These are phyloP conservation scores for Acromyrmex echinatior DNA, from an alignment of 1,140 invertebrate genomes.

Conservation along the genomic window DNA sequence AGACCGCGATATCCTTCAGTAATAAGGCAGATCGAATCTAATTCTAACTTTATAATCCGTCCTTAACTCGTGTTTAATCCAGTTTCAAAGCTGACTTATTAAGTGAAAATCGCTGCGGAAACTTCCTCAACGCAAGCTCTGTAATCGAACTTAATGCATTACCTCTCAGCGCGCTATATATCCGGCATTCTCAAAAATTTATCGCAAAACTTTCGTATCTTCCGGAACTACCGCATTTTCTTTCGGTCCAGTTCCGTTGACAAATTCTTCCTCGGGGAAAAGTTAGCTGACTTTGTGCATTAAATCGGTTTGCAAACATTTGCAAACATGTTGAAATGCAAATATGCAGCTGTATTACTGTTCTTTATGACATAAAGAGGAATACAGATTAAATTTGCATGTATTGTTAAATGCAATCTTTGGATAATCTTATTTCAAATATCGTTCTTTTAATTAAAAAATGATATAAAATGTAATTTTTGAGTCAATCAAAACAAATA, in stretches of 20 bases:
- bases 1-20: slow-evolving; percentile 21
- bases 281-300: slow-evolving; percentile 18
- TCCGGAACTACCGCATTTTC: slow-evolving; percentile 34
- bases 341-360: slow-evolving; percentile 6
- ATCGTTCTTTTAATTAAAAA: too few species aligned
- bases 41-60: slow-evolving; percentile 63
- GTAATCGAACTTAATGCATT: slow-evolving; percentile 61
- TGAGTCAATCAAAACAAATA: too few species aligned
- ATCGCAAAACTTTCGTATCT: slow-evolving; percentile 47
- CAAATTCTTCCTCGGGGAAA: slow-evolving; percentile 37
- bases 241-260: slow-evolving; percentile 36
- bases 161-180: slow-evolving; percentile 19
- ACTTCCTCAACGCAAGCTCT: slow-evolving; percentile 46
- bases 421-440: too few species aligned
- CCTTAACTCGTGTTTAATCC: slow-evolving; percentile 64
- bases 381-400: neutral
- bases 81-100: slow-evolving; percentile 63
- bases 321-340: slow-evolving; percentile 11
- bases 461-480: too few species aligned
- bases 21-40: slow-evolving; percentile 61
- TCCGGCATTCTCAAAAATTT: slow-evolving; percentile 45
- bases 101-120: slow-evolving; percentile 60
- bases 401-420: too few species aligned
- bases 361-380: neutral
- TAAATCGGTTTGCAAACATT: slow-evolving; percentile 29